Evolutionary conservation across 2,888 invertebrate genomes (phyloP), one percentile per base, ranked within the genome.

Genomic region (Dichetophora obliterata): DNA sequence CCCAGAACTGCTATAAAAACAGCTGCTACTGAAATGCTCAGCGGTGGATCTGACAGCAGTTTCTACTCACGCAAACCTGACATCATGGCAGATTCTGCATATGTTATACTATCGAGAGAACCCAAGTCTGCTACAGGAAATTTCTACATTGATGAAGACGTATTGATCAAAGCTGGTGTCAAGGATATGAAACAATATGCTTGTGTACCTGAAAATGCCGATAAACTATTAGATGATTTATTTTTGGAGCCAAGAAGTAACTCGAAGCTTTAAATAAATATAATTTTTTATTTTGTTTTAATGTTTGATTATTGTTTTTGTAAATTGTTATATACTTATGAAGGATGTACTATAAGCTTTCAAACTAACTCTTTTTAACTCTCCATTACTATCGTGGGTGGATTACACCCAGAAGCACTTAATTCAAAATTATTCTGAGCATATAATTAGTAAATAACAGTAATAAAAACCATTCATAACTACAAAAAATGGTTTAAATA

Each of bases 1-100:
- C 99, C 99, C 0, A 93, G 92, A 86, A 98, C 98, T 81, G 95
- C 94, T 0, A 96, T 98, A 83, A 92, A 94, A 78, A 99, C 99
- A 0, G 98, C 98, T 0, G 98, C 98, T 5, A 94, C 96, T 80
- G 94, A 95, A 86, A 95, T 96, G 95, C 84, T 96, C 78, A 91
- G 92, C 0, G 96, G 95, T 0, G 5, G 81, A 0, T 43, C 43
- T 43, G 85, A 85, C 0, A 83, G 82, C 43, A 81, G 81, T 1
- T 78, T 83, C 59, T 84, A 78, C 75, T 83, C 87, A 0, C 84
- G 87, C 3, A 89, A 87, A 75, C 84, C 88, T 1, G 89, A 89
- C n/a, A 86, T 89, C 8, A 87, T 89, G 87, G 87, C 88, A 0
- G 89, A 88, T 82, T 88, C 89, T 27, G 89, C 89, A 1, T 88